A percentile compares a stretch with the other conserved stretches of the same genome.
Evolutionary conservation across 2,797 vertebrate genomes (phyloP).

Genomic region (Masticophis lateralis): DNA sequence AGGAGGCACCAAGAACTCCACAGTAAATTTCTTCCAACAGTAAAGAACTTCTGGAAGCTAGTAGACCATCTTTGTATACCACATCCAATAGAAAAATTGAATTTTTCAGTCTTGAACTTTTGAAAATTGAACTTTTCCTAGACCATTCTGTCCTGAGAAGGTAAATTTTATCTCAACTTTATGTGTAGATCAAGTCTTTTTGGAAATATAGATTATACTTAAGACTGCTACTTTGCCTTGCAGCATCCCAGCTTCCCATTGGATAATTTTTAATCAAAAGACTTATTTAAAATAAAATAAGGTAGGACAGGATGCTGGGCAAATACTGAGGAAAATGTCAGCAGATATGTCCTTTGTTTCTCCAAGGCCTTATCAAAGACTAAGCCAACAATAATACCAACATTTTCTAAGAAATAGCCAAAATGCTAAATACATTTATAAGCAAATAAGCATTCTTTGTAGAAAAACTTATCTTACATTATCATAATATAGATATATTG

Average conservation of each 20-base stretch:
- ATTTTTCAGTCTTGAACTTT: background rate
- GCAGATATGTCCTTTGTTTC: background rate
- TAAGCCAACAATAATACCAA: background rate
- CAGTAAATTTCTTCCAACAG: background rate
- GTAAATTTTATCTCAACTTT: background rate
- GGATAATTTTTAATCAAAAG: background rate
- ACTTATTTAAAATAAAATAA: background rate
- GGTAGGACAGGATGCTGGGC: background rate
- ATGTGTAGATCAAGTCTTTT: background rate
- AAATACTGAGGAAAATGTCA: background rate
- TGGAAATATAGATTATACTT: background rate
- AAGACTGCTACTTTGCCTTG: background rate
- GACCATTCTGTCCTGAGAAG: background rate
- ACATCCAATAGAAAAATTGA: background rate
- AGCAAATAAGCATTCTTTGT: background rate
- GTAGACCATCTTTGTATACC: background rate
- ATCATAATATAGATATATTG: background rate
- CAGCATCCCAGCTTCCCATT: background rate
- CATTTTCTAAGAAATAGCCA: background rate
- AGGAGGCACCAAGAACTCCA: background rate
- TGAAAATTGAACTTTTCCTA: background rate
- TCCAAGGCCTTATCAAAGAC: background rate
- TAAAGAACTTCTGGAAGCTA: background rate
- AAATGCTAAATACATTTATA: background rate
- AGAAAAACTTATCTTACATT: background rate